Evolutionary conservation across 64 coral and sea anemone species (phyloP), one percentile per base, ranked within the genome.

Genomic region (Montipora efflorescens): DNA sequence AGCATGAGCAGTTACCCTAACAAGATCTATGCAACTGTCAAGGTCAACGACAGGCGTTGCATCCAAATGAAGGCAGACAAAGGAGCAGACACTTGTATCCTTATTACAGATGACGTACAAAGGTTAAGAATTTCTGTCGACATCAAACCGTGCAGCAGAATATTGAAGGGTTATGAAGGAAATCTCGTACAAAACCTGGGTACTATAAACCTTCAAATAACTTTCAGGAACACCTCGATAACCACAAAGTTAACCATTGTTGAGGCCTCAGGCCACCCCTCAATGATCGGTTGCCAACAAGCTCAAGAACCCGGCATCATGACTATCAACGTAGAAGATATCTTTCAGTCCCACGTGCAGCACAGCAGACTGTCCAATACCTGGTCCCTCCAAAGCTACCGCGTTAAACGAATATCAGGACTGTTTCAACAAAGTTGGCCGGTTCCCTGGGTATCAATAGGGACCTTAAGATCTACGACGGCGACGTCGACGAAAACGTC

Each of bases 281-380:
- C 93, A 20, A 95, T 95, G 59, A 95, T 95, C 59, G 80, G 93
- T 7, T 94, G 93, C 67, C 77, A 43, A 72, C 83, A 93, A 50
- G 70, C 70, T 23, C 70, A 22, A 28, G 70, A 73, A 73, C n/a
- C 28, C 23, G 19, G 69, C 19, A 73, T 73, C 19, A 73, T 73
- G 7, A 73, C n/a, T 73, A 28, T 73, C 69, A 5, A 73, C 10
- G 23, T 73, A 8, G 22, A 80, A 50, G 78, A 46, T 11, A 5
- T 58, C 18, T 80, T 87, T 44, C 62, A 87, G 64, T 19, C 14
- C 20, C 62, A 64, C 49, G 52, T 51, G 67, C 23, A 21, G 75
- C 11, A 13, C 25, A 58, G 15, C 58, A 81, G 69, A 4, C 64
- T 66, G 19, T 25, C 14, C 5, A 81, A 14, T 3, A 66, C 46